These are phyloP conservation scores for Plotosus lineatus DNA, from an alignment of 2,113 vertebrate species.

Conservation along the genomic window DNA sequence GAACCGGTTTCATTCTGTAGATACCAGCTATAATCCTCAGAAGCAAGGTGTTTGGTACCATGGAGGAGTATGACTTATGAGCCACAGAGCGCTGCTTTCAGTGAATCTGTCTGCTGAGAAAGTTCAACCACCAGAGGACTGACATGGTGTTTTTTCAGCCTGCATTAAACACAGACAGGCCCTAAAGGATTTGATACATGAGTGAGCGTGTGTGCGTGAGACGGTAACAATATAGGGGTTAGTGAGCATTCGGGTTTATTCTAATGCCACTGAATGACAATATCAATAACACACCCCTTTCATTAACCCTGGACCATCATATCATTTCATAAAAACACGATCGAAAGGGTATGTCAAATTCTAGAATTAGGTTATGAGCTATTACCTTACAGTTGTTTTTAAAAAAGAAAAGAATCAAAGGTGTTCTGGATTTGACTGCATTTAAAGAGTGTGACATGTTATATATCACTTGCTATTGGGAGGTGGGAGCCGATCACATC, in stretches of 20 bases:
- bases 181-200: constrained; percentile 29
- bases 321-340: background rate
- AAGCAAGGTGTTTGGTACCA: background rate
- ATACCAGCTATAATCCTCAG: constrained; percentile 1
- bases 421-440: background rate
- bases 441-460: too few relatives aligned
- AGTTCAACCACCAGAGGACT: background rate
- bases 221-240: constrained; percentile 15
- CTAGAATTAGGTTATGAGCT: background rate
- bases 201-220: constrained; percentile 2
- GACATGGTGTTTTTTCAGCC: constrained; percentile 4
- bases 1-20: constrained; percentile 1
- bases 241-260: constrained; percentile 2
- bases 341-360: background rate
- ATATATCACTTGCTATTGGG: too few relatives aligned
- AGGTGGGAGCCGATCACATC: too few relatives aligned
- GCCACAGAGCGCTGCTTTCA: background rate
- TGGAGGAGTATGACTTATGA: constrained; percentile 1
- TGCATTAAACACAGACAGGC: constrained; percentile 18
- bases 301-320: background rate
- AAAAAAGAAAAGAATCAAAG: background rate
- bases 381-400: background rate
- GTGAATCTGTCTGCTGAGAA: constrained; percentile 16
- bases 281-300: background rate
- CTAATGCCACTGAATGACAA: constrained; percentile 1